Percentiles rank a stretch among this genome's conserved stretches.
Conservation (phyloP, 1,140 invertebrate genomes). For the Meloidogyne floridensis region DNA sequence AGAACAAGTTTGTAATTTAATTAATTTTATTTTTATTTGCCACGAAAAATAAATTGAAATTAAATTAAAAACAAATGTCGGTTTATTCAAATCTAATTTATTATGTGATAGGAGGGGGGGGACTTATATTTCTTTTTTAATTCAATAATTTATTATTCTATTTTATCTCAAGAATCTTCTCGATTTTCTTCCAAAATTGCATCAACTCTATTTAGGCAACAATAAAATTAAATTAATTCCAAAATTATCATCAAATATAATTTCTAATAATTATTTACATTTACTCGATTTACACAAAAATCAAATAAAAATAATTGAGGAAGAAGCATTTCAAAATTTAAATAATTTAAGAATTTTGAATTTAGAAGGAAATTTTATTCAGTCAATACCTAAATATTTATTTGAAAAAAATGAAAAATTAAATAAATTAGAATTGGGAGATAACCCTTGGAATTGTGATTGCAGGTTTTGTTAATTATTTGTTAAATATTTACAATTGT, state of each 20-base stretch:
- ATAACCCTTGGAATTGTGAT: slow-evolving; percentile 56
- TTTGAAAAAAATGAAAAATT: slow-evolving; percentile 41
- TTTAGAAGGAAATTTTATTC: slow-evolving; percentile 45
- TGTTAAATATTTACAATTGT: no score
- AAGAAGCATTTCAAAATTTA: slow-evolving; percentile 41
- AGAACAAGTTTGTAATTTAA: slow-evolving; percentile 28
- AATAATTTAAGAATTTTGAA: slow-evolving; percentile 39
- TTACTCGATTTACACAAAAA: slow-evolving; percentile 49
- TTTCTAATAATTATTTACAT: slow-evolving; percentile 4
- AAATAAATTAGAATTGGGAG: slow-evolving; percentile 35
- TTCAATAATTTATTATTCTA: neutral
- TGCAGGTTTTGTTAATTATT: slow-evolving; percentile 33
- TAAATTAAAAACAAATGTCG: no score
- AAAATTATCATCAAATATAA: slow-evolving; percentile 24
- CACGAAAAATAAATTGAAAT: no score
- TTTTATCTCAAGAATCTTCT: slow-evolving; percentile 45
- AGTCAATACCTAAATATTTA: slow-evolving; percentile 37
- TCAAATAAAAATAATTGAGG: slow-evolving; percentile 35
- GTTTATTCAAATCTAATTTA: no score
- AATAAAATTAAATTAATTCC: slow-evolving; percentile 49
- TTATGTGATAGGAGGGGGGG: no score
- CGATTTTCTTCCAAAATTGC: slow-evolving; percentile 43
- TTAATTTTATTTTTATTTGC: slow-evolving; percentile 5
- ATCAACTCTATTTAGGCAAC: slow-evolving; percentile 43
- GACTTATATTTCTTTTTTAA: slow-evolving; percentile 17